Percentiles rank a stretch among this genome's conserved stretches.
Evolutionary conservation across 1,140 invertebrate genomes (phyloP).

Genomic region (Pentalonia nigronervosa): DNA sequence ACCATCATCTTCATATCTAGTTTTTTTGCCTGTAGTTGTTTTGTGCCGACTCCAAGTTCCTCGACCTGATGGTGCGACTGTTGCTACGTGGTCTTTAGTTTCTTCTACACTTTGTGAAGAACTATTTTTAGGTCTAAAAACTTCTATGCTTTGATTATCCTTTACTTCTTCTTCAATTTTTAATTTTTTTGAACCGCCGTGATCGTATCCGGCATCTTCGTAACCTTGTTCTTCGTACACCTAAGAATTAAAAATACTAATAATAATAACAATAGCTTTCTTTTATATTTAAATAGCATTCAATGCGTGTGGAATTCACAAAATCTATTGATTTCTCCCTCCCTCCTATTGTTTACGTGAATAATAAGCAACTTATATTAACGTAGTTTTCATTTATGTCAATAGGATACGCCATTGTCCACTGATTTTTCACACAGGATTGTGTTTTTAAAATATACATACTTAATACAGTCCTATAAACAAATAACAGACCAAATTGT

Average conservation of each 20-base stretch:
- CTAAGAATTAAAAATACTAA: conserved; percentile 62
- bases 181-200: conserved; percentile 75
- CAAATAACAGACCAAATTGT: conserved; percentile 2
- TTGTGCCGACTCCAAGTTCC: conserved; percentile 50
- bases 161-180: conserved; percentile 65
- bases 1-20: background rate
- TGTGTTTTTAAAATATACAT: background rate
- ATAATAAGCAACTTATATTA: background rate
- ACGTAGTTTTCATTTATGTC: background rate
- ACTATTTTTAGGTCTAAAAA: background rate
- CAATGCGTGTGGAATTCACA: background rate
- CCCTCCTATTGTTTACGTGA: background rate
- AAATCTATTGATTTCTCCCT: conserved; percentile 29
- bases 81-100: conserved; percentile 6
- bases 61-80: background rate
- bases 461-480: background rate
- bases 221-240: conserved; percentile 82
- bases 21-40: conserved; percentile 30
- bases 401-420: conserved; percentile 47
- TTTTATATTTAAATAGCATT: conserved; percentile 38
- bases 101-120: conserved; percentile 21
- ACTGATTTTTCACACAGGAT: conserved; percentile 15
- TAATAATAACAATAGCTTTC: conserved; percentile 33
- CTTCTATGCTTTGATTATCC: conserved; percentile 37
- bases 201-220: conserved; percentile 79